Percentiles rank a stretch among this genome's conserved stretches.
phyloP scores from a whole-genome alignment of 2,888 invertebrate genomes.

The Bellardia pandia region DNA sequence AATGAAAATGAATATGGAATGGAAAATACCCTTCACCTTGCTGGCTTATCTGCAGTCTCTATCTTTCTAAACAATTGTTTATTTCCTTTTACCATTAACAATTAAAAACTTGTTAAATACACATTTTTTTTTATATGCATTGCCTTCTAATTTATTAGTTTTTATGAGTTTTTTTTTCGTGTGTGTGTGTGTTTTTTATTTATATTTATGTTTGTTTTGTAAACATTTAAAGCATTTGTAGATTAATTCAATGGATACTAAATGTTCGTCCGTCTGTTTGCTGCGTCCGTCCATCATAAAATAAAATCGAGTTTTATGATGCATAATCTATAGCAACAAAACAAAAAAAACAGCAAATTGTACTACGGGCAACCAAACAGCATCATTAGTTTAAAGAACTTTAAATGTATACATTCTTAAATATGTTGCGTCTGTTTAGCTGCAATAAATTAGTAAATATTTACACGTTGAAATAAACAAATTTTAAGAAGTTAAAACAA shows the following conservation, averaged over 20 bases:
- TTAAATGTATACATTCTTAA: slow-evolving; percentile 39
- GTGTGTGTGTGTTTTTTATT: background rate
- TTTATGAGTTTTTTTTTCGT: slow-evolving; percentile 52
- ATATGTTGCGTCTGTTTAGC: background rate
- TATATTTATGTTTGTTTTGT: slow-evolving; percentile 55
- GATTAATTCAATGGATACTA: slow-evolving; percentile 23
- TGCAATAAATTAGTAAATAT: background rate
- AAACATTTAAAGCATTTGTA: slow-evolving; percentile 53
- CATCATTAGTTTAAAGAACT: slow-evolving; percentile 1
- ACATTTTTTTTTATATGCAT: slow-evolving; percentile 1
- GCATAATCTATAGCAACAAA: slow-evolving; percentile 26
- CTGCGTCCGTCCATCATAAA: slow-evolving; percentile 17
- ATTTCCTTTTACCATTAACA: slow-evolving; percentile 36
- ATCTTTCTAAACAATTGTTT: slow-evolving; percentile 21
- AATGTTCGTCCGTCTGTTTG: background rate
- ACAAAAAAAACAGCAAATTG: slow-evolving; percentile 15
- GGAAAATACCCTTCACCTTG: background rate
- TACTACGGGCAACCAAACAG: too few relatives aligned
- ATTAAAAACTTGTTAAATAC: slow-evolving; percentile 49
- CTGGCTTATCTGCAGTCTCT: background rate
- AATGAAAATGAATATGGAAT: background rate
- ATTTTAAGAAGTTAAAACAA: background rate
- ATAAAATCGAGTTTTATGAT: slow-evolving; percentile 51
- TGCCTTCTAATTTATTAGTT: slow-evolving; percentile 62
- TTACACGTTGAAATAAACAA: background rate